These are phyloP conservation scores for Artibeus jamaicensis DNA, from an alignment of 2,797 vertebrate genomes.

Conservation along the genomic window DNA sequence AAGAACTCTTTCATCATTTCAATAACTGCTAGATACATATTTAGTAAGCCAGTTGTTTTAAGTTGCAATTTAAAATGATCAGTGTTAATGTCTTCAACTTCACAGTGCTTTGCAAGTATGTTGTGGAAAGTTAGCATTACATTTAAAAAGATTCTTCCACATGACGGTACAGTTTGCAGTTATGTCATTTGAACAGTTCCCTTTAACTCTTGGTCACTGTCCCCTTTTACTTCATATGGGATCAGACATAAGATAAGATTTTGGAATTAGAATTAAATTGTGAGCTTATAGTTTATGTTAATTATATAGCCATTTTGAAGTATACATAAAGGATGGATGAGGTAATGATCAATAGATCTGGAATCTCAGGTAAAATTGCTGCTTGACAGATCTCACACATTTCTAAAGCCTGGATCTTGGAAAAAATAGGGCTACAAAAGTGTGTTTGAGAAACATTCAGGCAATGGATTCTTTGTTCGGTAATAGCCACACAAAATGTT, in stretches of 20 bases:
- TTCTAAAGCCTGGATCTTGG: slow-evolving; percentile 7
- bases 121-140: neutral
- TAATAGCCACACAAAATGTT: neutral
- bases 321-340: neutral
- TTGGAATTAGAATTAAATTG: neutral
- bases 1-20: neutral
- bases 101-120: neutral
- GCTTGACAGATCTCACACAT: neutral
- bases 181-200: neutral
- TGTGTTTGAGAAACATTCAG: slow-evolving; percentile 11
- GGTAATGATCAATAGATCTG: neutral
- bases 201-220: neutral
- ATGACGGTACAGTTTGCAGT: neutral
- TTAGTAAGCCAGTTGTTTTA: neutral
- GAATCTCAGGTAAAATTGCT: neutral
- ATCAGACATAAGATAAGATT: neutral
- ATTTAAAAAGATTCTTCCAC: neutral
- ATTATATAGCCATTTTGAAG: slow-evolving; percentile 3
- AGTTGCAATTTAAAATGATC: neutral
- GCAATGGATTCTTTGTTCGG: neutral
- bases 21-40: neutral
- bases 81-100: neutral
- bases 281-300: neutral
- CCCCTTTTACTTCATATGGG: neutral
- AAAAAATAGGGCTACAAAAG: neutral